Base-by-base conservation (phyloP, 2,888 invertebrate species). In the Smittia sp. region DNA sequence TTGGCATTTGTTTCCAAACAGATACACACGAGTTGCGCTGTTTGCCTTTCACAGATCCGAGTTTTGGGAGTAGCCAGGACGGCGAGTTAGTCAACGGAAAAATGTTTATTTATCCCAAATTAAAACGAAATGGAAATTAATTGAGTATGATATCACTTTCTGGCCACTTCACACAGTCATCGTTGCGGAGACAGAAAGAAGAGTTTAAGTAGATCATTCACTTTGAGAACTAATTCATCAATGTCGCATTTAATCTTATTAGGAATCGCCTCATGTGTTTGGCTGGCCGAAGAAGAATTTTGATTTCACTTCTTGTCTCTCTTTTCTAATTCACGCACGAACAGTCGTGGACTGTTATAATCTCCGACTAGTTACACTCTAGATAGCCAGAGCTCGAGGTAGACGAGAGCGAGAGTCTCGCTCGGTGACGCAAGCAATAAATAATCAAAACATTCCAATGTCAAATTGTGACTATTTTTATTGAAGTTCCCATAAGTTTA, bases 241-340 rank as follows among this genome's bases (percentile, higher is more conserved):
- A 74, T 74, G 74, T 74, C 74, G 22, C 67, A 72, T 72, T 72
- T 72, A 72, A 72, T 72, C 72, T 54, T 72, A 72, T 72, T 72
- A 72, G 39, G 58, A 72, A 72, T 72, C 72, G 72, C 72, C 38
- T 62, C 58, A 24, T 72, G 72, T 58, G 22, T 58, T 72, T 72
- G 27, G 15, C 22, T 39, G 27, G 54, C 3, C 18, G 58, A 58
- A 58, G 20, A 58, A 58, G 24, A 18, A 58, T 58, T 63, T 58
- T 58, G n/a, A 58, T 13, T 70, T 70, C 41, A 41, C n/a, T 46
- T 46, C 24, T 68, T 15, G 22, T 22, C 22, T 46, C 41, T 38
- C 11, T 27, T 63, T 18, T 20, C 22, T 13, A 46, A 22, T 72
- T 72, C 62, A 72, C 72, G 72, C 58, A 72, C 72, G 72, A 72